Conservation (phyloP, 1,140 invertebrate genomes). For the Papilio glaucus region DNA sequence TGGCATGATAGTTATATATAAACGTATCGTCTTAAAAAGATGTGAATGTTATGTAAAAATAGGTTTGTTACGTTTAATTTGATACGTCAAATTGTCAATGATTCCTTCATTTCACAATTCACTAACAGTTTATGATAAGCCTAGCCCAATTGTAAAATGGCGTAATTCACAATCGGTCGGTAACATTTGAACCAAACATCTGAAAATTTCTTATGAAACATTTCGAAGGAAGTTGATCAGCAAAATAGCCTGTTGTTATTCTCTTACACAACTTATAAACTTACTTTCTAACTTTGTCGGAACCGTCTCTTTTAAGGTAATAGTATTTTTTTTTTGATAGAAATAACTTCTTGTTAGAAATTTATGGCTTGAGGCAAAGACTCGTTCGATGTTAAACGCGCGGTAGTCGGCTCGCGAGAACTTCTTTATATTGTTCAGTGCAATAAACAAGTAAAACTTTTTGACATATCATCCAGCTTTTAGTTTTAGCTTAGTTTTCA, state of each 20-base stretch:
- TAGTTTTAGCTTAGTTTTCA: background rate
- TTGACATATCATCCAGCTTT: background rate
- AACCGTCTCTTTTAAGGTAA: constrained; percentile 1
- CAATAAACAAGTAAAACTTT: background rate
- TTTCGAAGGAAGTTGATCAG: background rate
- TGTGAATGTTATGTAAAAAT: no score
- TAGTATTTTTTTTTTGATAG: background rate
- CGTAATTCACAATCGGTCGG: no score
- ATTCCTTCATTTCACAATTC: no score
- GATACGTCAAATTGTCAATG: no score
- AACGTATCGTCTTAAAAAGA: no score
- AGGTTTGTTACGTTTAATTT: no score
- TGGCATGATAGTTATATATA: no score
- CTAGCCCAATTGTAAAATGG: no score
- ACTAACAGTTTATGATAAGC: no score
- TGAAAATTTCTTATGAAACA: background rate
- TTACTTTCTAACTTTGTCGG: background rate
- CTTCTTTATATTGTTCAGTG: background rate
- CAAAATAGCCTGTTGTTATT: constrained; percentile 9
- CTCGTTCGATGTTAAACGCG: background rate
- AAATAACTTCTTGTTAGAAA: constrained; percentile 11
- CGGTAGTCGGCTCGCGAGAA: background rate
- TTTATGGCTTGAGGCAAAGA: background rate
- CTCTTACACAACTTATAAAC: background rate
- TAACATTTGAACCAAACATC: no score